Percentiles rank a stretch among this genome's conserved stretches.
phyloP scores from a whole-genome alignment of 2,888 invertebrate species.

The Thymelicus sylvestris region DNA sequence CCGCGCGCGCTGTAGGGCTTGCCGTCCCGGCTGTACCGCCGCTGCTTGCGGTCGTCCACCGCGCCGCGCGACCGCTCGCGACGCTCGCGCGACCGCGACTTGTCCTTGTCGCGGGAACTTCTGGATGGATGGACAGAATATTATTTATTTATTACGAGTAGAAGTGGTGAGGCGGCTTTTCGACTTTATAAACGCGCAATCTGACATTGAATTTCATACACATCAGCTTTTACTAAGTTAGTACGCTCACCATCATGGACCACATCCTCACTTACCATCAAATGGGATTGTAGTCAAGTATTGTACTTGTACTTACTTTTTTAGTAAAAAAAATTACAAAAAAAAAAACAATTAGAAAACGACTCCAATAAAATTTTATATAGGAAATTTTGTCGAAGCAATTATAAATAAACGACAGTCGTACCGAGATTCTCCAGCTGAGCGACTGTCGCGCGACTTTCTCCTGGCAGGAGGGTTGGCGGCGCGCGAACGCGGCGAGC shows the following conservation, averaged over 20 bases:
- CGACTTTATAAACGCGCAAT: background rate
- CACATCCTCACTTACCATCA: no score
- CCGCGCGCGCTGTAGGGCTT: conserved; percentile 67
- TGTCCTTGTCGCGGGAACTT: conserved; percentile 66
- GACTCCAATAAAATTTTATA: no score
- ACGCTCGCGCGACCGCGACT: conserved; percentile 69
- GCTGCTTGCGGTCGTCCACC: conserved; percentile 66
- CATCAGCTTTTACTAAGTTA: no score
- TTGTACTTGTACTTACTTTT: no score
- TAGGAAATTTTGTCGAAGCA: no score
- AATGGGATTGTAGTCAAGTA: no score
- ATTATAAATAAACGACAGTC: background rate
- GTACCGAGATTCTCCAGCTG: conserved; percentile 73
- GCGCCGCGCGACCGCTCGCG: conserved; percentile 65
- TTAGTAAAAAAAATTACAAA: no score
- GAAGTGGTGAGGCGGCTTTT: no score
- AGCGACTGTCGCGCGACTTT: conserved; percentile 74
- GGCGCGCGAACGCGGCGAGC: conserved; percentile 59
- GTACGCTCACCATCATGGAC: no score
- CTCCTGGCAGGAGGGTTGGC: conserved; percentile 57
- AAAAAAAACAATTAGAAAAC: no score
- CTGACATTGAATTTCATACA: no score
- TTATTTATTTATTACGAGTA: no score
- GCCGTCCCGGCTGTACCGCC: conserved; percentile 75
- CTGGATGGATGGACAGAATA: conserved; percentile 47